Conservation (phyloP, 2,113 vertebrate genomes). For the Halichoeres trimaculatus region DNA sequence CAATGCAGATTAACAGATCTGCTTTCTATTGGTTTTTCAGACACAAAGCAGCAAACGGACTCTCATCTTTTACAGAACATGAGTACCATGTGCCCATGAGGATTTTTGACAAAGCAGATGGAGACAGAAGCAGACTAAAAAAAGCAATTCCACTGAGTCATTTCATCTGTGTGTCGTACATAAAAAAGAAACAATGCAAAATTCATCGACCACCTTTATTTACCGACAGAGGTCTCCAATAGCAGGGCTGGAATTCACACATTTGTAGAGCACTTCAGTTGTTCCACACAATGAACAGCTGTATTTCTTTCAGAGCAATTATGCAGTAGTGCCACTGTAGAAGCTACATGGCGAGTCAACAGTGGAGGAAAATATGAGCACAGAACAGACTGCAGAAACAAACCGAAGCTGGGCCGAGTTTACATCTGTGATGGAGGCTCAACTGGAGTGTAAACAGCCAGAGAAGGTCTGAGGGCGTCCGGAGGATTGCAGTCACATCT, state of each 20-base stretch:
- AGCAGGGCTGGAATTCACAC: conserved; percentile 87
- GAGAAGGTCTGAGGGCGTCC: conserved; percentile 31
- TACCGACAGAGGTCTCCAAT: conserved; percentile 84
- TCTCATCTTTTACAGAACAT: too few species aligned
- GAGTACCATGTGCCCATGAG: background rate
- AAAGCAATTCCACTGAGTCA: background rate
- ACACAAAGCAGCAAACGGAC: too few species aligned
- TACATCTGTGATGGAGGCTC: conserved; percentile 59
- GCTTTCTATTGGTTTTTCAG: too few species aligned
- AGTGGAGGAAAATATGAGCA: conserved; percentile 59
- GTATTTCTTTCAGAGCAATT: conserved; percentile 86
- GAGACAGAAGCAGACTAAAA: background rate
- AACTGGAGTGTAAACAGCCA: conserved; percentile 74
- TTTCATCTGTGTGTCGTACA: background rate
- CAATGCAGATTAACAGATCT: too few species aligned
- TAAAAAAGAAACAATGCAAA: conserved; percentile 56
- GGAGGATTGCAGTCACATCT: conserved; percentile 36
- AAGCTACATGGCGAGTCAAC: conserved; percentile 68
- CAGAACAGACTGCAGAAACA: conserved; percentile 64
- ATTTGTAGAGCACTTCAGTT: conserved; percentile 76
- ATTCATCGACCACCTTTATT: conserved; percentile 86
- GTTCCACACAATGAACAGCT: conserved; percentile 79
- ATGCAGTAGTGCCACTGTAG: conserved; percentile 79
- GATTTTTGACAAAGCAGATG: background rate
- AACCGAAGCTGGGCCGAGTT: conserved; percentile 55